These are phyloP conservation scores for Eriosoma lanigerum DNA, from an alignment of 1,140 invertebrate genomes.

Conservation along the genomic window DNA sequence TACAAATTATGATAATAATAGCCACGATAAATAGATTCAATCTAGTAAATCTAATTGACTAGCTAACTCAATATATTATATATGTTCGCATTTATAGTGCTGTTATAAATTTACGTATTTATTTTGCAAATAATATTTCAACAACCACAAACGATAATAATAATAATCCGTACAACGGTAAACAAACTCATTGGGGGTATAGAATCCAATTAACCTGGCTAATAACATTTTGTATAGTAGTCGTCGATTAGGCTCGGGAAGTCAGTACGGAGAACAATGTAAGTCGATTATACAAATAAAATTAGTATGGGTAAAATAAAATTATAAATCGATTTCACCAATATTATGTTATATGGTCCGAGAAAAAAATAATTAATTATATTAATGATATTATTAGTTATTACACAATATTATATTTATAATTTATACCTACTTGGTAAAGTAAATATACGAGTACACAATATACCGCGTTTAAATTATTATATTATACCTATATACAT, in stretches of 20 bases:
- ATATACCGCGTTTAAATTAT: too few relatives aligned
- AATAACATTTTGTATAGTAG: conserved; percentile 17
- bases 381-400: too few relatives aligned
- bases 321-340: conserved; percentile 20
- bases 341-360: conserved; percentile 14
- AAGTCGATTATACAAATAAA: conserved; percentile 5
- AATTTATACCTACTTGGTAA: too few relatives aligned
- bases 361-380: background rate
- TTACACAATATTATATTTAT: too few relatives aligned
- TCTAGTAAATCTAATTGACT: background rate
- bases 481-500: too few relatives aligned
- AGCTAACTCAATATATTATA: background rate
- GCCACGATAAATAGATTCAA: conserved; percentile 11
- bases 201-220: conserved; percentile 29
- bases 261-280: conserved; percentile 24
- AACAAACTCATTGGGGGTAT: conserved; percentile 16
- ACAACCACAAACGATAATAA: conserved; percentile 5
- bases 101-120: background rate
- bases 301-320: conserved; percentile 14
- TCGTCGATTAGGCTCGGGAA: conserved; percentile 13
- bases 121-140: conserved; percentile 10
- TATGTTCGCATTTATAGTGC: background rate
- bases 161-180: conserved; percentile 20
- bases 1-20: background rate
- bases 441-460: too few relatives aligned